Percentiles rank a stretch among this genome's conserved stretches.
Conservation (phyloP, 2,797 vertebrate species). For the Enteromius paludinosus region DNA sequence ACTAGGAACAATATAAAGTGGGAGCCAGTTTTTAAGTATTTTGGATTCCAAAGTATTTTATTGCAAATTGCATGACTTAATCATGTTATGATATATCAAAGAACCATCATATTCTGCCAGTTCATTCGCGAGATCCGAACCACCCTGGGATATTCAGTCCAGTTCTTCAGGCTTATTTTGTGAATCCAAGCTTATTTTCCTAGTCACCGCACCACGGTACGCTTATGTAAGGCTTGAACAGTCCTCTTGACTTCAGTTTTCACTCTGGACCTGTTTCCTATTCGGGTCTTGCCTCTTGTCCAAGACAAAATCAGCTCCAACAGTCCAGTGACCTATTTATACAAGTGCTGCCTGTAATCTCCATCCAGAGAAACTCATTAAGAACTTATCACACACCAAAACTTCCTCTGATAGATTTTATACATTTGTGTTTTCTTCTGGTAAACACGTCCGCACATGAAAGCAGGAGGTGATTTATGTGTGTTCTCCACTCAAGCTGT, state of each 20-base stretch:
- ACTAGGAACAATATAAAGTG: no score
- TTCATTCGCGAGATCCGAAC: neutral
- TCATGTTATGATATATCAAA: no score
- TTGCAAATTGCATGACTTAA: neutral
- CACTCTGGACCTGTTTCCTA: constrained; percentile 30
- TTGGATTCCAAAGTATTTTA: neutral
- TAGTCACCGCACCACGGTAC: neutral
- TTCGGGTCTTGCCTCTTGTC: constrained; percentile 6
- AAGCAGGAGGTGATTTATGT: constrained; percentile 22
- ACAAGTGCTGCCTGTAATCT: constrained; percentile 31
- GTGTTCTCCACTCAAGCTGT: constrained; percentile 1
- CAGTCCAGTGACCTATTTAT: constrained; percentile 46
- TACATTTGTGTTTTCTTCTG: constrained; percentile 31
- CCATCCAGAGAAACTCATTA: constrained; percentile 40
- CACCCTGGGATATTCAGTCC: neutral
- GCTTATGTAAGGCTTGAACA: neutral
- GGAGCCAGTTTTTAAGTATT: neutral
- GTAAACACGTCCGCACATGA: constrained; percentile 26
- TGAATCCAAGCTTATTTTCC: neutral
- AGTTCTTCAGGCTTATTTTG: neutral
- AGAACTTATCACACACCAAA: constrained; percentile 15
- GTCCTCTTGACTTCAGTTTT: constrained; percentile 21
- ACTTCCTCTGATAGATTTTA: constrained; percentile 7
- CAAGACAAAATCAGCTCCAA: constrained; percentile 33
- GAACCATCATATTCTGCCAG: neutral